These are phyloP conservation scores for Boulengeromyrus knoepffleri DNA, from an alignment of 2,113 vertebrate species.

Conservation along the genomic window DNA sequence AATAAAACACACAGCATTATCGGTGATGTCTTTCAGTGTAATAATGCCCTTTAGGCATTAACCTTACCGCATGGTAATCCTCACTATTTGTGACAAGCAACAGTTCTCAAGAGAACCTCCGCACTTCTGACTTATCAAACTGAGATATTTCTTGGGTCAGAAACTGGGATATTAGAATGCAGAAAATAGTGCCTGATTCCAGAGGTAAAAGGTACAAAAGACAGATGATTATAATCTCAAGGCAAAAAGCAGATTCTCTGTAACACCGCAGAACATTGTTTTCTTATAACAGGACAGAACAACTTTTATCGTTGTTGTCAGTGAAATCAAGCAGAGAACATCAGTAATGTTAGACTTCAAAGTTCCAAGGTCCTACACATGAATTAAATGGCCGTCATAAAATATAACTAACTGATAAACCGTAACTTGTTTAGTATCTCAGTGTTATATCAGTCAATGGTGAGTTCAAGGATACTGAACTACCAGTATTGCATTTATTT, in stretches of 20 bases:
- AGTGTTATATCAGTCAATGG: background rate
- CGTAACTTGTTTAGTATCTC: background rate
- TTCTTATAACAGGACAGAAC: background rate
- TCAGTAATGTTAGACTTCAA: background rate
- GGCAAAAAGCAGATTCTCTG: background rate
- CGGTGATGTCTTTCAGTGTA: background rate
- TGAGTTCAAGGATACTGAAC: background rate
- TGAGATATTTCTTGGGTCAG: background rate
- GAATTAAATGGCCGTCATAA: background rate
- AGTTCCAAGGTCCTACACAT: background rate
- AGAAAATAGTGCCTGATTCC: background rate
- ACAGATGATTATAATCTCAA: background rate
- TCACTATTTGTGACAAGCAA: background rate
- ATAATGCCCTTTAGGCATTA: background rate
- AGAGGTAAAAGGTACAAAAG: background rate
- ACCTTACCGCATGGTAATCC: background rate
- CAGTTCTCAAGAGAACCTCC: background rate
- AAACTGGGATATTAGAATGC: background rate
- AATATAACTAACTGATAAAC: background rate
- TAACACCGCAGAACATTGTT: background rate
- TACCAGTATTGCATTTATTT: background rate
- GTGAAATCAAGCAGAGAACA: background rate
- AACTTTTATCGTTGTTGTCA: background rate
- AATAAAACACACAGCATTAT: background rate
- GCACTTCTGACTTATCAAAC: background rate